Evolutionary conservation across 2,797 vertebrate genomes (phyloP), one percentile per base, ranked within the genome.

Genomic region (Typhlichthys subterraneus): DNA sequence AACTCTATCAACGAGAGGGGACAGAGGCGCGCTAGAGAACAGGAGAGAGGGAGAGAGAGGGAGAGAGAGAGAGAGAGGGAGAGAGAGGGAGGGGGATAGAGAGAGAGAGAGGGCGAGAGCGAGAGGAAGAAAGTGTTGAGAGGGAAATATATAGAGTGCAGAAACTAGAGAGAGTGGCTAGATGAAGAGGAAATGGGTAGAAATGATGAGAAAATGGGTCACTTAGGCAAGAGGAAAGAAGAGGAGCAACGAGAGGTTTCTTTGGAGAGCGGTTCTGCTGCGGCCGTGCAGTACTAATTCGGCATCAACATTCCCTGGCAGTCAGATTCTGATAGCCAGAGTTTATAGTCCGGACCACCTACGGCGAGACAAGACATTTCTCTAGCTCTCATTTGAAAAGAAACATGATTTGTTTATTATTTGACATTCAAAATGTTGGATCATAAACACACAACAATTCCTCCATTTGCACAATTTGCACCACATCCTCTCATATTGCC

Each of bases 201-300:
- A 42, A 42, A 42, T 42, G 0, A 15, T 17, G 15, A 65, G 73
- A 83, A 90, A 91, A 87, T 91, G 87, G 88, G 89, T 89, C 89
- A 89, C 64, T 80, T 88, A 79, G 63, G 80, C 69, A 63, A 42
- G 57, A 79, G 77, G 73, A 81, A 65, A 42, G 33, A 38, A 38
- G 38, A 42, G 38, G 38, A 42, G 38, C 38, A 42, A 7, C 5
- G 70, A 67, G 75, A 76, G 69, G 67, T 80, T 85, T 88, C 84
- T 85, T 89, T 87, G 87, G 75, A 76, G 82, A 53, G 75, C 77
- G 78, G 76, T 77, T 59, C 12, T 65, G 83, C 72, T 53, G 53
- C 58, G 71, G 80, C 63, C 75, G 66, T 23, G 23, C 23, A 23
- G 23, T 79, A 85, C 75, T 75, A 51, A 80, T 80, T 84, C 75